Conservation (phyloP, 2,797 vertebrate genomes). For the Enteromius treurensis region DNA sequence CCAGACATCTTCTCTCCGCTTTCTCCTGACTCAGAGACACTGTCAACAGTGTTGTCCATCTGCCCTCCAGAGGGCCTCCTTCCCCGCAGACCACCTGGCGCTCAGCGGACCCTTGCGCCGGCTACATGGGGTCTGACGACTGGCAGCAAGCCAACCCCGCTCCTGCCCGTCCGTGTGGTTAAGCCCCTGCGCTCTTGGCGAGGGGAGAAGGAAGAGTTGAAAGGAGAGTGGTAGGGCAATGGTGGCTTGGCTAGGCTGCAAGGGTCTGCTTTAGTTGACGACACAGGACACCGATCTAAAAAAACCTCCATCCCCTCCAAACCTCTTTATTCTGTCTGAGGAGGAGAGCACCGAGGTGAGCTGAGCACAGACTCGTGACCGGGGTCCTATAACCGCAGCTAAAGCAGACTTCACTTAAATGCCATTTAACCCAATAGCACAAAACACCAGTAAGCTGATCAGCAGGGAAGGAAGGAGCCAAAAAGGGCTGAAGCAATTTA, state of each 20-base stretch:
- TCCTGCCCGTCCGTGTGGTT: slow-evolving; percentile 78
- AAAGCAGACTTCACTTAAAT: slow-evolving; percentile 53
- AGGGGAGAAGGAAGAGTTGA: slow-evolving; percentile 52
- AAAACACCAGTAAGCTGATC: slow-evolving; percentile 41
- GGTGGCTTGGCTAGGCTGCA: slow-evolving; percentile 42
- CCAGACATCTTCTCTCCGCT: slow-evolving; percentile 18
- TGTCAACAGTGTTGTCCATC: slow-evolving; percentile 54
- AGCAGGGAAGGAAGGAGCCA: slow-evolving; percentile 45
- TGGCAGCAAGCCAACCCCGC: slow-evolving; percentile 88
- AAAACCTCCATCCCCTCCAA: slow-evolving; percentile 24
- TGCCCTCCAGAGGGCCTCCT: slow-evolving; percentile 61
- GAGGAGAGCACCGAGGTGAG: neutral
- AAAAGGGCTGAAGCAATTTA: slow-evolving; percentile 48
- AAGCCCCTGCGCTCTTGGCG: slow-evolving; percentile 63
- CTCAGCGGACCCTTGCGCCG: slow-evolving; percentile 62
- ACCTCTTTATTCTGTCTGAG: slow-evolving; percentile 14
- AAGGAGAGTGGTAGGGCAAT: slow-evolving; percentile 42
- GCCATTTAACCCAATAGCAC: slow-evolving; percentile 38
- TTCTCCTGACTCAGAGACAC: slow-evolving; percentile 51
- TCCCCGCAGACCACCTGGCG: slow-evolving; percentile 57
- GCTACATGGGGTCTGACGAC: slow-evolving; percentile 78
- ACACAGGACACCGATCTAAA: slow-evolving; percentile 38
- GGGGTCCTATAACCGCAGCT: slow-evolving; percentile 44
- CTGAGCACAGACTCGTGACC: slow-evolving; percentile 26
- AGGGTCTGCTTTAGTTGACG: slow-evolving; percentile 54